Evolutionary conservation across 2,888 invertebrate genomes (phyloP).

Genomic region (Hydraecia micacea): DNA sequence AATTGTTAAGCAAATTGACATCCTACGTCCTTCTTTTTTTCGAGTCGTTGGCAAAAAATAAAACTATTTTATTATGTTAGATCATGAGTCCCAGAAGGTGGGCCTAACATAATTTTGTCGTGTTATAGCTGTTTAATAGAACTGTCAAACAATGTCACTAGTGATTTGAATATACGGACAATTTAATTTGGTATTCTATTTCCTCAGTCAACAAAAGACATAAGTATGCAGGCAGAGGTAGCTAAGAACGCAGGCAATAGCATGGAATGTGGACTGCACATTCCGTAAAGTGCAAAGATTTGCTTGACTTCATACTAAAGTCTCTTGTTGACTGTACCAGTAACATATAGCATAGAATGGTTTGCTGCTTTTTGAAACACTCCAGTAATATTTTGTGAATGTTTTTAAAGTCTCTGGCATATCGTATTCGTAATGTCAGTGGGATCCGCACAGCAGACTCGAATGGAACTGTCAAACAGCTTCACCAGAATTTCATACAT

Average conservation of each 20-base stretch:
- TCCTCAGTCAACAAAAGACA: neutral
- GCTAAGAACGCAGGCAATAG: neutral
- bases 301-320: conserved; percentile 11
- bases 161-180: neutral
- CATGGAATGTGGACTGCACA: neutral
- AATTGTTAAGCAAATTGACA: neutral
- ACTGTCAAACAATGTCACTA: neutral
- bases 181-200: neutral
- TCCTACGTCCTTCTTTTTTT: no score
- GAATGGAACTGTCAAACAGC: neutral
- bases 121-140: neutral
- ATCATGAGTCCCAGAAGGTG: neutral
- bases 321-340: conserved; percentile 12
- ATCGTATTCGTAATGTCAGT: neutral
- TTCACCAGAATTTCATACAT: neutral
- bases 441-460: neutral
- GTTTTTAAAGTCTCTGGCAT: neutral
- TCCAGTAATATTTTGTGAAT: neutral
- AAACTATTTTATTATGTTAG: no score
- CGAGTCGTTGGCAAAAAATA: no score
- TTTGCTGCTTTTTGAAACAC: conserved; percentile 4
- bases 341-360: conserved; percentile 1
- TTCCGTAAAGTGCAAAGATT: neutral
- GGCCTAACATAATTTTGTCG: neutral
- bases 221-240: neutral